Conservation (phyloP, 2,113 vertebrate genomes). For the Syngnathoides biaculeatus region DNA sequence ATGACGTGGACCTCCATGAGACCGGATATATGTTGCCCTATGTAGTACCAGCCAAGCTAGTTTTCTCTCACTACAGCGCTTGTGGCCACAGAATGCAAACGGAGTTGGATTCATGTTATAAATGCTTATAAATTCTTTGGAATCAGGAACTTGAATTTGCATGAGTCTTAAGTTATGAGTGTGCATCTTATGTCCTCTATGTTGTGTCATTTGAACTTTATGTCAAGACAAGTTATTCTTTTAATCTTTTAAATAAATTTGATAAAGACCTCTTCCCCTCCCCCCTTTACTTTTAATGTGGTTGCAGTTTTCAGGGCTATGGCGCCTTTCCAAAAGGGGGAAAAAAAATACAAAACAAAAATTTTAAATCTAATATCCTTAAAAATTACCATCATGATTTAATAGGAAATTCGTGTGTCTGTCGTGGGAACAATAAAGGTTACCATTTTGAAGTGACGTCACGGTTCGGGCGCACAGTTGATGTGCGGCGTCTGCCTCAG, state of each 20-base stretch:
- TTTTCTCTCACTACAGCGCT: constrained; percentile 46
- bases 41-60: constrained; percentile 72
- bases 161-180: constrained; percentile 75
- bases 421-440: constrained; percentile 46
- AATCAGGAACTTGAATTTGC: constrained; percentile 65
- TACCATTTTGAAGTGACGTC: constrained; percentile 21
- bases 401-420: not conserved
- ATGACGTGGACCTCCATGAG: constrained; percentile 64
- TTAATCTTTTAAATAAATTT: constrained; percentile 78
- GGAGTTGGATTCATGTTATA: constrained; percentile 52
- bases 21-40: constrained; percentile 62
- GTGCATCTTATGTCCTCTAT: constrained; percentile 51
- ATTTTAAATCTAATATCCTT: too few species aligned
- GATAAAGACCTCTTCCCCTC: constrained; percentile 21
- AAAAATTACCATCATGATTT: not conserved
- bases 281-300: not conserved
- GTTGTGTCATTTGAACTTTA: constrained; percentile 56
- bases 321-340: too few species aligned
- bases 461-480: constrained; percentile 39
- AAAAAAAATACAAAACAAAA: not conserved
- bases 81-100: constrained; percentile 51
- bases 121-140: constrained; percentile 43
- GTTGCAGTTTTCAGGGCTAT: not conserved
- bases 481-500: constrained; percentile 13
- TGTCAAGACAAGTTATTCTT: constrained; percentile 67